phyloP scores from a whole-genome alignment of 92 coral and sea anemone genomes.

The Pocillopora meandrina region DNA sequence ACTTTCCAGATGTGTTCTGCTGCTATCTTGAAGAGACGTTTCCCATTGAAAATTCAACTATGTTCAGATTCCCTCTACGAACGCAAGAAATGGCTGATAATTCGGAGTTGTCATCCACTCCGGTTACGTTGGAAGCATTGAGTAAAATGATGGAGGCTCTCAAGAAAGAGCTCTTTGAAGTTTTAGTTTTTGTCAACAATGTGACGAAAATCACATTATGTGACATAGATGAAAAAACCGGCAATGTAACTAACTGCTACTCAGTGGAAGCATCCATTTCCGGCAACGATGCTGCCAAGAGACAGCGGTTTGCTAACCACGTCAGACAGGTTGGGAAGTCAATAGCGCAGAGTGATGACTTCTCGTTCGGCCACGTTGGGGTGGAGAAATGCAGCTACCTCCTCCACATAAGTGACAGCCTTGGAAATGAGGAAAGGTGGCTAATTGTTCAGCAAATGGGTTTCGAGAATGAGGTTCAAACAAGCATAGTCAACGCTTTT shows the following conservation, averaged over 20 bases:
- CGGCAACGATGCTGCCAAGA: slow-evolving; percentile 25
- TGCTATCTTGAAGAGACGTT: slow-evolving; percentile 64
- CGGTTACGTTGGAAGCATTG: slow-evolving; percentile 33
- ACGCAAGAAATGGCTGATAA: slow-evolving; percentile 39
- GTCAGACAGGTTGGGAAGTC: slow-evolving; percentile 26
- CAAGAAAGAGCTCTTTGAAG: slow-evolving; percentile 59
- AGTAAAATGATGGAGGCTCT: slow-evolving; percentile 53
- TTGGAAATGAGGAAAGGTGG: slow-evolving; percentile 73
- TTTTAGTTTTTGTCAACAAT: slow-evolving; percentile 70
- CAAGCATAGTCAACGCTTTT: slow-evolving; percentile 44
- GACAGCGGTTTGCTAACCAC: slow-evolving; percentile 52
- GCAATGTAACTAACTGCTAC: slow-evolving; percentile 39
- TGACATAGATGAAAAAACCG: slow-evolving; percentile 43
- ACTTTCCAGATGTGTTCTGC: slow-evolving; percentile 56
- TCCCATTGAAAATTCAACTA: slow-evolving; percentile 51
- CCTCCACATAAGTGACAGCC: slow-evolving; percentile 47
- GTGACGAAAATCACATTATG: slow-evolving; percentile 65
- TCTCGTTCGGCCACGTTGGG: neutral
- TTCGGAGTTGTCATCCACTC: slow-evolving; percentile 27
- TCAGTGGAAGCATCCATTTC: slow-evolving; percentile 49
- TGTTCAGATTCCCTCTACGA: slow-evolving; percentile 69
- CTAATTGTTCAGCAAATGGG: slow-evolving; percentile 75
- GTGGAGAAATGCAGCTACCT: slow-evolving; percentile 53
- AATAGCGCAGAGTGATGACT: neutral
- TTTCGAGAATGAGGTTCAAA: slow-evolving; percentile 35